Base-by-base conservation (phyloP, 1,140 invertebrate species). In the Trichonephila inaurata region DNA sequence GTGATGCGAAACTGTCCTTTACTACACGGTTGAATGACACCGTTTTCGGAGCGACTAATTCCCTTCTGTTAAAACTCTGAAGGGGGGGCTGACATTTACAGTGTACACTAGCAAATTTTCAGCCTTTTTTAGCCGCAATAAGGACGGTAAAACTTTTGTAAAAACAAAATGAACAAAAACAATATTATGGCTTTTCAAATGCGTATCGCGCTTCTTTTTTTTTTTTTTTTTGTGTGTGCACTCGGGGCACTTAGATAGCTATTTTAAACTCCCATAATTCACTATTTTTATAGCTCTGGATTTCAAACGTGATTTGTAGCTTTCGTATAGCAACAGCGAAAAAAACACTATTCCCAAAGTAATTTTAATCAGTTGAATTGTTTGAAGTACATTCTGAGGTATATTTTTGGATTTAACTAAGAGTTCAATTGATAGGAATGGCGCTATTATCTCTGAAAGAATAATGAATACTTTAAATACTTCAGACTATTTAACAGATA, bases 201-300 rank as follows among this genome's bases (percentile, higher is more conserved):
- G 18, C 28, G 10, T 77, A 33, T 19, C 28, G 18, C 69, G 14
- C 28, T 77, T 40, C 33, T 72, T 72, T 72, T 40, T 7, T 19
- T 18, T 19, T 51, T 7, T n/a, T n/a, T n/a, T n/a, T n/a, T n/a
- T n/a, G n/a, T n/a, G n/a, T 8, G 44, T 0, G 51, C 7, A 6
- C 72, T 40, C 2, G 33, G 72, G 28, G 14, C 16, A 40, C 72
- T 77, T 77, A 33, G 1, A 33, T 77, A 18, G 14, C 28, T 40
- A 77, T 77, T 77, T 77, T 40, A 33, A 77, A 77, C 72, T 77
- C 14, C 33, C 28, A 40, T 33, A 77, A 77, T 77, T 77, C 33
- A 16, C 10, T 14, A 19, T 16, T 77, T 77, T 77, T 77, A 77
- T 77, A 33, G 72, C 72, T 33, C 7, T 77, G 72, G 72, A 40